Base-by-base conservation (phyloP, 1,140 invertebrate species). In the Euwallacea fornicatus region DNA sequence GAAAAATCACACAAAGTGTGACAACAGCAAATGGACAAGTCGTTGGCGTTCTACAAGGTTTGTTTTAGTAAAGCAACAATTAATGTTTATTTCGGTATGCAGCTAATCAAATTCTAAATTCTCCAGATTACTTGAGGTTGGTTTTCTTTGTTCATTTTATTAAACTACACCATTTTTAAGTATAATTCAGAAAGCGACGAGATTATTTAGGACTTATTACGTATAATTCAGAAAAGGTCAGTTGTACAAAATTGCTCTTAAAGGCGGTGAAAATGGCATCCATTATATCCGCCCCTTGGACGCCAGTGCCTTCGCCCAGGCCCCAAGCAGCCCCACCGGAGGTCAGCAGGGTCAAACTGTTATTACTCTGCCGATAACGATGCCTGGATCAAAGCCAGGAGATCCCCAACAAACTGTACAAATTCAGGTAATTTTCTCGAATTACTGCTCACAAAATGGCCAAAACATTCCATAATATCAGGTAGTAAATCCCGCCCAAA, bases 401-500 rank as follows among this genome's bases (percentile, higher is more conserved):
- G 86, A 88, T 76, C 88, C 89, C 15, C 89, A 90, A 76, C 89
- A 90, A 74, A 90, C 89, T 7, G 87, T 92, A 11, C 91, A 92
- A 79, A 92, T 92, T 56, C 90, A 91, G 79, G 90, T 92, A 53
- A 78, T 78, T 8, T 50, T 11, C 46, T 3, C 46, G 13, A 2
- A 11, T 50, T n/a, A 4, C 21, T 33, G 1, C 21, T 1, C 21
- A 33, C 21, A 33, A 11, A 50, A 50, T 6, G 10, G 9, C 13
- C 1, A 10, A 50, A 2, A 62, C 43, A 42, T 42, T 2, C 10
- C 0, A 62, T 42, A 16, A 33, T 69, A 43, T 1, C 41, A 71
- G 69, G 71, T 72, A 42, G 72, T 73, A 9, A 73, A 74, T 58
- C 69, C 78, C 6, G 69, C 76, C 13, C 77, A 78, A 65, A 62